Evolutionary conservation across 2,888 invertebrate species (phyloP).

Genomic region (Mantis religiosa): DNA sequence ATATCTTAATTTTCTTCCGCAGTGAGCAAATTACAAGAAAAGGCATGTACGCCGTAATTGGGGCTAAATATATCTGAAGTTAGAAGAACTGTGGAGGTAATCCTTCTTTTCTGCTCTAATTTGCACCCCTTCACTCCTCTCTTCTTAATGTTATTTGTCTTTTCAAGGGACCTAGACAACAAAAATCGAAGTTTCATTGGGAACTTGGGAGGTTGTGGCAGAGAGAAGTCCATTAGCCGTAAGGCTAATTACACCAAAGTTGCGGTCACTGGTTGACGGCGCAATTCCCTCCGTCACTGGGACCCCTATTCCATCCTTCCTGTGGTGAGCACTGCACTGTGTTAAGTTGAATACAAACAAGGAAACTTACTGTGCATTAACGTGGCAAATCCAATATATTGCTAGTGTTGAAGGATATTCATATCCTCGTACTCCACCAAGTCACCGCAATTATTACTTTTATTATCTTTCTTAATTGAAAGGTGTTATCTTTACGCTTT

Average conservation of each 20-base stretch:
- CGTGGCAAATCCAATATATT: too few species aligned
- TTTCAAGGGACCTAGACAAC: background rate
- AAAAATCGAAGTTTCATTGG: background rate
- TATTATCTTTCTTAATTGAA: too few species aligned
- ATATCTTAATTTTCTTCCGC: background rate
- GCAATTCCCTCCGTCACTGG: too few species aligned
- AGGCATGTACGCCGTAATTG: background rate
- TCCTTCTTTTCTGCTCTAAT: background rate
- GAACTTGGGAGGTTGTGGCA: background rate
- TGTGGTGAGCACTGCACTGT: background rate
- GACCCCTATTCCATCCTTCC: background rate
- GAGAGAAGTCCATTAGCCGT: background rate
- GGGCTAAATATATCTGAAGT: background rate
- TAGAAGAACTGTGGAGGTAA: background rate
- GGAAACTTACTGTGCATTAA: too few species aligned
- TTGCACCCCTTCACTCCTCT: background rate
- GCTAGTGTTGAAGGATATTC: too few species aligned
- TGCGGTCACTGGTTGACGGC: background rate
- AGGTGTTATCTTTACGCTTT: too few species aligned
- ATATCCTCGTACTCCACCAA: too few species aligned
- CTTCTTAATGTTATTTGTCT: background rate
- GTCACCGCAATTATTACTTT: too few species aligned
- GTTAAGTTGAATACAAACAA: too few species aligned
- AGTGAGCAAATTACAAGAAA: background rate
- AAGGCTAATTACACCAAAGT: background rate